A percentile compares a stretch with the other conserved stretches of the same genome.
phyloP scores from a whole-genome alignment of 2,797 vertebrate genomes.

The Pygocentrus nattereri region DNA sequence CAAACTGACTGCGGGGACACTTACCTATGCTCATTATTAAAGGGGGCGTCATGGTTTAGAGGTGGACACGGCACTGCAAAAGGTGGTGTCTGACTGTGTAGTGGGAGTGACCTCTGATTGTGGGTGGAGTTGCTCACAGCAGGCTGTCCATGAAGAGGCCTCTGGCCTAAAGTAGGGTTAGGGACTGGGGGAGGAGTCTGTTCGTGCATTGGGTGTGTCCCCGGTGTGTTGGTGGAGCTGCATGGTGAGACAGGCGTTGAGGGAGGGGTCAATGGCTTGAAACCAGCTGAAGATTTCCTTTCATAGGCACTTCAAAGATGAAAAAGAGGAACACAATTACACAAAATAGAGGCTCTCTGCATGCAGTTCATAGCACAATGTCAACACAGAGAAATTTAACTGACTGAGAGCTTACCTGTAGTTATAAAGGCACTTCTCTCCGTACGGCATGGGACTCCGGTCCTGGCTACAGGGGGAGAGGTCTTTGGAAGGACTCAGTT shows the following conservation, averaged over 20 bases:
- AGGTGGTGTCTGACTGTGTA: slow-evolving; percentile 76
- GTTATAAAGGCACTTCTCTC: slow-evolving; percentile 99
- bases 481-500: slow-evolving; percentile 89
- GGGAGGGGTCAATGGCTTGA: slow-evolving; percentile 95
- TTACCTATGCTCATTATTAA: slow-evolving; percentile 91
- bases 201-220: slow-evolving; percentile 75
- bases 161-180: slow-evolving; percentile 60
- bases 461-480: slow-evolving; percentile 91
- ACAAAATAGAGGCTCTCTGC: background rate
- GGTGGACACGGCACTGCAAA: slow-evolving; percentile 89
- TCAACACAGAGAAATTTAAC: background rate
- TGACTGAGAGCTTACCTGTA: slow-evolving; percentile 85
- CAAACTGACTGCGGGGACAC: slow-evolving; percentile 7
- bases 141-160: slow-evolving; percentile 69
- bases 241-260: slow-evolving; percentile 88
- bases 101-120: slow-evolving; percentile 68
- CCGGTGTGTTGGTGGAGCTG: slow-evolving; percentile 72
- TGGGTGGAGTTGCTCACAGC: slow-evolving; percentile 56
- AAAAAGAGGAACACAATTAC: slow-evolving; percentile 12
- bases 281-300: slow-evolving; percentile 89
- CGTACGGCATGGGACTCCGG: slow-evolving; percentile 88
- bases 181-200: slow-evolving; percentile 70
- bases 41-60: slow-evolving; percentile 83
- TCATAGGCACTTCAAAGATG: slow-evolving; percentile 89
- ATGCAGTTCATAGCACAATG: slow-evolving; percentile 5